A percentile compares a stretch with the other conserved stretches of the same genome.
Conservation (phyloP, 2,888 invertebrate genomes). For the Campoletis raptor region DNA sequence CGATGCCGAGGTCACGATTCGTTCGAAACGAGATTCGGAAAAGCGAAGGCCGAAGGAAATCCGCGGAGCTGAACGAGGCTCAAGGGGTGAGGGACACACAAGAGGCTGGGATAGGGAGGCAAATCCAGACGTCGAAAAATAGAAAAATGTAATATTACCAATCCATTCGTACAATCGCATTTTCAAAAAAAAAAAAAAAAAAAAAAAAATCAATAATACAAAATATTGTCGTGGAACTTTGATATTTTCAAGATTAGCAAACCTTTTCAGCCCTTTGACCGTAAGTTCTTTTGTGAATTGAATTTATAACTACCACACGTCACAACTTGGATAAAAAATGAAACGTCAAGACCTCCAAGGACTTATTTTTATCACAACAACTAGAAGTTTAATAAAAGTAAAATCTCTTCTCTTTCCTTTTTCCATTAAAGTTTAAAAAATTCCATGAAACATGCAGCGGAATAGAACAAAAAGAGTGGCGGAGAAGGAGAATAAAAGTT, state of each 20-base stretch:
- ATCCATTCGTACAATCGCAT: slow-evolving; percentile 25
- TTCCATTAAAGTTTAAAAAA: neutral
- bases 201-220: neutral
- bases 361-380: too few relatives aligned
- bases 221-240: neutral
- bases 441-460: neutral
- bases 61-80: slow-evolving; percentile 39
- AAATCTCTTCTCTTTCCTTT: neutral
- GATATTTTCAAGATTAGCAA: neutral
- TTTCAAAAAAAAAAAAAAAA: neutral
- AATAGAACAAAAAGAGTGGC: neutral
- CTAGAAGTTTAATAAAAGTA: neutral
- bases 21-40: slow-evolving; percentile 67
- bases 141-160: slow-evolving; percentile 43
- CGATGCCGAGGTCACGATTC: slow-evolving; percentile 61
- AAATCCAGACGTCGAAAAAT: slow-evolving; percentile 21
- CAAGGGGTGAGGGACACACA: neutral
- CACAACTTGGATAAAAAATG: neutral
- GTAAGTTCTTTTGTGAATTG: neutral
- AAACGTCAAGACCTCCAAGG: neutral
- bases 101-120: neutral
- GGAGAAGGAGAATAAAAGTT: neutral
- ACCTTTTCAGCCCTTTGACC: neutral
- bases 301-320: neutral
- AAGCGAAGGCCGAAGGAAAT: slow-evolving; percentile 65